phyloP scores from a whole-genome alignment of 2,797 vertebrate genomes.

The Denticeps clupeoides region DNA sequence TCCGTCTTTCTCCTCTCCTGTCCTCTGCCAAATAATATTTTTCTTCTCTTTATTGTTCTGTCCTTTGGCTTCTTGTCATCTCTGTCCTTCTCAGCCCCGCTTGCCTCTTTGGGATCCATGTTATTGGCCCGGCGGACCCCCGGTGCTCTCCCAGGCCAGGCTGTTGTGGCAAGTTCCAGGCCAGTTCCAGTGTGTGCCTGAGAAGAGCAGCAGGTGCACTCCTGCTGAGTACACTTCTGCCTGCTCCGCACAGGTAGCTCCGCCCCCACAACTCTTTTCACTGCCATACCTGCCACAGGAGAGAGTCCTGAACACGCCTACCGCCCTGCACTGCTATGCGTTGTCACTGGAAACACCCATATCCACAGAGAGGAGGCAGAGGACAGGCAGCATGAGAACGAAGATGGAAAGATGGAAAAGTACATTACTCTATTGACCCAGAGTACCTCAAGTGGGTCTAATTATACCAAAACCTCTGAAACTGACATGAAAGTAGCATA shows the following conservation, averaged over 20 bases:
- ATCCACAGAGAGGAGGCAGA: slow-evolving; percentile 3
- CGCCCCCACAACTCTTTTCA: slow-evolving; percentile 62
- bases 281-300: slow-evolving; percentile 52
- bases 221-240: slow-evolving; percentile 53
- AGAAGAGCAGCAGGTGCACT: slow-evolving; percentile 58
- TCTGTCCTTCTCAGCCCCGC: slow-evolving; percentile 35
- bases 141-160: slow-evolving; percentile 19
- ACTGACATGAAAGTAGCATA: neutral
- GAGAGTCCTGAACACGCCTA: slow-evolving; percentile 52
- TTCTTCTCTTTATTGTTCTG: slow-evolving; percentile 61
- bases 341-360: slow-evolving; percentile 36
- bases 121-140: slow-evolving; percentile 26
- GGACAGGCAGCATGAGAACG: slow-evolving; percentile 9
- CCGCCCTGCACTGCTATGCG: slow-evolving; percentile 27
- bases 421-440: neutral
- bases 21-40: slow-evolving; percentile 75
- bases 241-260: slow-evolving; percentile 59
- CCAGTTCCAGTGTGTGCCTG: slow-evolving; percentile 36
- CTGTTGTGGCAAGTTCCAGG: slow-evolving; percentile 26
- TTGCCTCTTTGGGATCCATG: slow-evolving; percentile 63
- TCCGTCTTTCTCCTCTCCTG: slow-evolving; percentile 87
- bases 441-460: neutral
- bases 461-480: too few relatives aligned
- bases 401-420: neutral
- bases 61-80: slow-evolving; percentile 62